Evolutionary conservation across 2,113 vertebrate species (phyloP).

Genomic region (Syngnathus scovelli): DNA sequence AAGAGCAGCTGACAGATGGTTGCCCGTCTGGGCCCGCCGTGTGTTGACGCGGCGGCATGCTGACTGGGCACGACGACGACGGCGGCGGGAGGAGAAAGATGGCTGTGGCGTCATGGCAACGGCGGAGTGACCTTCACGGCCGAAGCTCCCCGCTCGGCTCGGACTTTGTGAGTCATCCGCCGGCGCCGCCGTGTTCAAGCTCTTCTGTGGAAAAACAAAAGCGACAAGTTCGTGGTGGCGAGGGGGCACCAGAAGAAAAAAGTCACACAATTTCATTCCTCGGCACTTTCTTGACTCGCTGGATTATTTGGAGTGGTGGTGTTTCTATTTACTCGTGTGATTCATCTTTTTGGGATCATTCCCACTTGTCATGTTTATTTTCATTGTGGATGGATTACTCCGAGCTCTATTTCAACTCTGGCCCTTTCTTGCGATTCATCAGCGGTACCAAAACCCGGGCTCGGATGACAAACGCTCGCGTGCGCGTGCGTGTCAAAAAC

Average conservation of each 20-base stretch:
- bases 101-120: background rate
- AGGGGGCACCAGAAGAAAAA: background rate
- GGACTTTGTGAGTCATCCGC: background rate
- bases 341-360: too few species aligned
- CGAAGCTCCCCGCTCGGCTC: background rate
- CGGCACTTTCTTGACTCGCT: too few species aligned
- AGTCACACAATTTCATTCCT: background rate
- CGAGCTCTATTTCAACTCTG: too few species aligned
- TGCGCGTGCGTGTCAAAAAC: background rate
- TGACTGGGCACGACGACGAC: conserved; percentile 23
- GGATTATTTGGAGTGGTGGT: too few species aligned
- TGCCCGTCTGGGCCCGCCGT: conserved; percentile 35
- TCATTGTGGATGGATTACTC: too few species aligned
- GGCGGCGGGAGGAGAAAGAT: background rate
- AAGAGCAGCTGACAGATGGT: conserved; percentile 54
- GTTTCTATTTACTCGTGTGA: too few species aligned
- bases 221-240: background rate
- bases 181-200: background rate
- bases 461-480: background rate
- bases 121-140: background rate
- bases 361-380: too few species aligned
- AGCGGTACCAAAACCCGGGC: background rate
- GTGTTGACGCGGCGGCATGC: conserved; percentile 9
- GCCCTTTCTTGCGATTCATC: background rate
- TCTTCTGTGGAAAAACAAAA: background rate